phyloP scores from a whole-genome alignment of 2,113 vertebrate species.

The Aegithalos caudatus region DNA sequence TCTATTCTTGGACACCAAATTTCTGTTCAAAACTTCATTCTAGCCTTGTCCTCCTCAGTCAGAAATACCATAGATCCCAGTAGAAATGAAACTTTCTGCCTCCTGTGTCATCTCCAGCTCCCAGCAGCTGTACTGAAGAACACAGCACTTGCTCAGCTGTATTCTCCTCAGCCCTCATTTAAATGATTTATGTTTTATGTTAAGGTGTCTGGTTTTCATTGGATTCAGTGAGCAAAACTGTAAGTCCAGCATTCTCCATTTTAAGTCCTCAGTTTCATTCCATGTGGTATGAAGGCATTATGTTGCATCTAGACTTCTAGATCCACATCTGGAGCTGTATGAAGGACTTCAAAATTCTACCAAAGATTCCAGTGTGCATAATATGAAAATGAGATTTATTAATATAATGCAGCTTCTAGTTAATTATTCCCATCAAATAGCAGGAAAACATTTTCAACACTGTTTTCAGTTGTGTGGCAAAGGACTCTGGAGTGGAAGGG shows the following conservation, averaged over 20 bases:
- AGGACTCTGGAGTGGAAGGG: not conserved
- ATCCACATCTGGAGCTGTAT: not conserved
- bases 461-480: not conserved
- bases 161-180: not conserved
- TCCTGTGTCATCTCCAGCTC: not conserved
- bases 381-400: not conserved
- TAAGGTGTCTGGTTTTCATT: not conserved
- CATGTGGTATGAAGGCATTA: not conserved
- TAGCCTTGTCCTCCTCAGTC: not conserved
- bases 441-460: not conserved
- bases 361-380: not conserved
- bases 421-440: not conserved
- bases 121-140: conserved; percentile 11
- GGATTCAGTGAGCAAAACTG: not conserved
- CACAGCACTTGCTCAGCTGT: not conserved
- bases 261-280: not conserved
- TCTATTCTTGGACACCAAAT: not conserved
- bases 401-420: not conserved
- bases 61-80: not conserved
- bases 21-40: not conserved
- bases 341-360: not conserved
- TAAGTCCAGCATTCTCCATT: not conserved
- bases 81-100: not conserved
- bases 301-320: not conserved
- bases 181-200: not conserved